Evolutionary conservation across 2,888 invertebrate species (phyloP).

Genomic region (Azorinus chamasolen): DNA sequence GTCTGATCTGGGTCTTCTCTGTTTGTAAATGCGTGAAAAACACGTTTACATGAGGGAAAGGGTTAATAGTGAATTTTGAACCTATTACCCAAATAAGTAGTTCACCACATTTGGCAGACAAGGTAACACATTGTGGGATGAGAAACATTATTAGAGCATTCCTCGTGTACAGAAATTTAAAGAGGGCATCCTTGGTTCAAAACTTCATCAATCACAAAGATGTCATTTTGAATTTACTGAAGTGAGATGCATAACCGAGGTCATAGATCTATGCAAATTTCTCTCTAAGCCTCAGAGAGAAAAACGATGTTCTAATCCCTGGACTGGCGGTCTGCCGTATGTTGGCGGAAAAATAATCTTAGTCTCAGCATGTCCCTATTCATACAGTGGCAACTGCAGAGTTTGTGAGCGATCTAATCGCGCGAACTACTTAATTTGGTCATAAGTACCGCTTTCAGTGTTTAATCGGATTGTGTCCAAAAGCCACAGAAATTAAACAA

Average conservation of each 20-base stretch:
- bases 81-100: too few species aligned
- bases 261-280: slow-evolving; percentile 38
- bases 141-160: too few species aligned
- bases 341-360: slow-evolving; percentile 49
- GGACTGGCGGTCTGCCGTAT: slow-evolving; percentile 39
- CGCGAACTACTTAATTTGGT: slow-evolving; percentile 58
- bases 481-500: slow-evolving; percentile 8
- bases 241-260: slow-evolving; percentile 40
- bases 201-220: slow-evolving; percentile 54
- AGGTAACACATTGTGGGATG: too few species aligned
- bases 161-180: background rate
- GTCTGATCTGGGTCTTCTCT: too few species aligned
- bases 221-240: slow-evolving; percentile 50
- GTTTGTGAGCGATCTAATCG: slow-evolving; percentile 38
- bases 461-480: slow-evolving; percentile 44
- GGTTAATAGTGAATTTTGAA: too few species aligned
- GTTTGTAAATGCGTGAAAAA: too few species aligned
- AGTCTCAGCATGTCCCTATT: slow-evolving; percentile 41
- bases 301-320: slow-evolving; percentile 14
- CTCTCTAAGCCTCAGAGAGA: slow-evolving; percentile 9
- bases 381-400: slow-evolving; percentile 14
- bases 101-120: too few species aligned
- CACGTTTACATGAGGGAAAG: too few species aligned
- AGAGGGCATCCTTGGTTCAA: slow-evolving; percentile 12
- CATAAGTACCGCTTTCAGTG: slow-evolving; percentile 42